Evolutionary conservation across 2,113 vertebrate species (phyloP), one percentile per base, ranked within the genome.

Genomic region (Todiramphus chloris): DNA sequence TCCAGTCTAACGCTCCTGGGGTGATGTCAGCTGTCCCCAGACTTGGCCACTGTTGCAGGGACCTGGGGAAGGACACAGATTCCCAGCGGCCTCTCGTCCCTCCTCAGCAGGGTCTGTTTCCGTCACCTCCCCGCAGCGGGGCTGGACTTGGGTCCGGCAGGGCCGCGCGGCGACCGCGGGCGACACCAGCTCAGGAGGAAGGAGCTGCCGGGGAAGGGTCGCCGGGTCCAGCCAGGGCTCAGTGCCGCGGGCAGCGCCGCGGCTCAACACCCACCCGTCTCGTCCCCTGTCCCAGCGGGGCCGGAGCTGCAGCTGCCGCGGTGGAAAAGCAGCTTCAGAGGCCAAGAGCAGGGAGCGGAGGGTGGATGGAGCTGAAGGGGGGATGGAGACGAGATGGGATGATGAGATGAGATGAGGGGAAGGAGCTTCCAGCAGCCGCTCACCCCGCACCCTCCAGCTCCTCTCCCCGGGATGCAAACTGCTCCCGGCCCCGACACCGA

Each of bases 321-420:
- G 35, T 15, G 50, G 50, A 31, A 43, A 56, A 3, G 5, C 41
- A 18, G 56, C 56, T 56, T 41, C 17, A 13, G 10, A 8, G n/a
- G 56, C n/a, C 18, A 48, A 55, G 8, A 1, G 3, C 28, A 4
- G 56, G 13, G 39, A 25, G 3, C 0, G 2, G 39, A 7, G 48
- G 56, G n/a, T 5, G 23, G 31, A 24, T 3, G 44, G 53, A 9
- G 48, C n/a, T 37, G 35, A 21, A 37, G 59, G 24, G 59, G 11
- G 35, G 59, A 25, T 15, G 35, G 59, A 62, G 24, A 23, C 28
- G 44, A 46, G 44, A 46, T 46, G 17, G 18, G 44, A n/a, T 39
- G 39, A 48, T 43, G 59, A 60, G 21, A 48, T 43, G 59, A 60
- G 21, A n/a, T 27, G 39, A 48, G 10, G 39, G 19, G 10, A 21